phyloP scores from a whole-genome alignment of 2,888 invertebrate genomes.

The Anaspis maculata region DNA sequence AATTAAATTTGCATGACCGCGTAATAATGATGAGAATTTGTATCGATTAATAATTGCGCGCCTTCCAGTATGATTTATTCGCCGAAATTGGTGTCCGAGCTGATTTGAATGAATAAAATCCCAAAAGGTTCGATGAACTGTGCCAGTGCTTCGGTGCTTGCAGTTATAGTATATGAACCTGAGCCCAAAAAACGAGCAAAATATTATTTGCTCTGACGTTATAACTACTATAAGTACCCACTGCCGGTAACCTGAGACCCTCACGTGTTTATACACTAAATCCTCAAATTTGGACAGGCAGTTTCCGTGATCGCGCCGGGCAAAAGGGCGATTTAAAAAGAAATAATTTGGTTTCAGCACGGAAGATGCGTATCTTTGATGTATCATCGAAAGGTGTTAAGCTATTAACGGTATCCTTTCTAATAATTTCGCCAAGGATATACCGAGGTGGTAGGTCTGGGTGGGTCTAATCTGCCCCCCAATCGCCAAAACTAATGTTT shows the following conservation, averaged over 20 bases:
- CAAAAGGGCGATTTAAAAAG: no score
- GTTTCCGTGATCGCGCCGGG: no score
- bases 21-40: slow-evolving; percentile 10
- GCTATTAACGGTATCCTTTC: slow-evolving; percentile 8
- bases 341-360: slow-evolving; percentile 12
- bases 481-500: slow-evolving; percentile 15
- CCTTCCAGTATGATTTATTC: slow-evolving; percentile 10
- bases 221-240: no score
- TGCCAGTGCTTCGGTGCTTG: no score
- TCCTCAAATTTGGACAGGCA: no score
- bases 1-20: slow-evolving; percentile 12
- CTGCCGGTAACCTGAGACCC: no score
- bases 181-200: no score
- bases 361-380: slow-evolving; percentile 21
- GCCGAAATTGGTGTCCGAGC: slow-evolving; percentile 10
- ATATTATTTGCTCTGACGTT: no score
- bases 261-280: no score
- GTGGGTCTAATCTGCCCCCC: slow-evolving; percentile 4
- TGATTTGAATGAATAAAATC: slow-evolving; percentile 10
- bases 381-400: slow-evolving; percentile 18
- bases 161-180: no score
- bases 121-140: slow-evolving; percentile 7
- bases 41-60: slow-evolving; percentile 11
- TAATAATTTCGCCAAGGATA: background rate
- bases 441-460: background rate